Evolutionary conservation across 2,888 invertebrate genomes (phyloP).

Genomic region (Acanthosepion pharaonis): DNA sequence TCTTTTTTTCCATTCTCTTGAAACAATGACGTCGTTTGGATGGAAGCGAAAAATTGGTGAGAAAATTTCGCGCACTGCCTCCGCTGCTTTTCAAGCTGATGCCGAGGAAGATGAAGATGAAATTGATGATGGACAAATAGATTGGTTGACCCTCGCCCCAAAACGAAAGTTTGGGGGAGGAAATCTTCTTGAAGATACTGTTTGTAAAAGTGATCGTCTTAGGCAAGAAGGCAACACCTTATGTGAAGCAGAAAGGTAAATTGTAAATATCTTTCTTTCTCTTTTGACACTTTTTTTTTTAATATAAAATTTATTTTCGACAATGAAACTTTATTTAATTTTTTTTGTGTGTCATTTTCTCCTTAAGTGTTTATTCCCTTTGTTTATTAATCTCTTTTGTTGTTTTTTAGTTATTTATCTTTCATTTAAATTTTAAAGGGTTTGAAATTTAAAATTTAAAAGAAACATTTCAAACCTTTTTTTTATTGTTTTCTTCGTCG

Average conservation of each 20-base stretch:
- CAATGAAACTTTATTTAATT: too few relatives aligned
- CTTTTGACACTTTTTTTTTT: background rate
- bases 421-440: too few relatives aligned
- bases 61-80: constrained; percentile 60
- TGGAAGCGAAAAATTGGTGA: constrained; percentile 73
- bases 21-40: constrained; percentile 65
- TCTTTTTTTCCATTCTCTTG: background rate
- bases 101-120: constrained; percentile 63
- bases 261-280: background rate
- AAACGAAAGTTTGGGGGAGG: constrained; percentile 52
- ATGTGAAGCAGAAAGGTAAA: constrained; percentile 72
- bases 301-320: background rate
- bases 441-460: too few relatives aligned
- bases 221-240: constrained; percentile 69
- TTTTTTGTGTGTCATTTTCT: too few relatives aligned
- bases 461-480: too few relatives aligned
- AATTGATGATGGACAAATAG: constrained; percentile 61
- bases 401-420: too few relatives aligned
- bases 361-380: too few relatives aligned
- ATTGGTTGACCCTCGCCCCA: constrained; percentile 67
- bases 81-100: constrained; percentile 65
- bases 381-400: too few relatives aligned
- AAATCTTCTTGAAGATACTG: constrained; percentile 68
- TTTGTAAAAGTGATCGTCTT: constrained; percentile 67
- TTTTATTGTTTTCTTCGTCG: too few relatives aligned